phyloP scores from a whole-genome alignment of 2,888 invertebrate species.

The Pteria penguin region DNA sequence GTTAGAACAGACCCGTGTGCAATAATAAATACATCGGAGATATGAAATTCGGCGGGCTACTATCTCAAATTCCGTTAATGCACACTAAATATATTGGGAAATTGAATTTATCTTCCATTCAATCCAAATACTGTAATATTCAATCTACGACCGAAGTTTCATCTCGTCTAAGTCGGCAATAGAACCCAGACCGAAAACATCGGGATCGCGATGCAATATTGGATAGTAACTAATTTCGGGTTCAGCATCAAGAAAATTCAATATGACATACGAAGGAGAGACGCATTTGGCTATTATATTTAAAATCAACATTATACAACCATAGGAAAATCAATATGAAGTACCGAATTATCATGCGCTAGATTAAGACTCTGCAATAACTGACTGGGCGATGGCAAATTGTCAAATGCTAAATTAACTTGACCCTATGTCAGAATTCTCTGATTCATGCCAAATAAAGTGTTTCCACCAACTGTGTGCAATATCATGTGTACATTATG shows the following conservation, averaged over 20 bases:
- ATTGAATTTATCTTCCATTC: constrained; percentile 44
- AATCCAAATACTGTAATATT: constrained; percentile 45
- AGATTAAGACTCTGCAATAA: constrained; percentile 45
- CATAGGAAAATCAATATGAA: constrained; percentile 56
- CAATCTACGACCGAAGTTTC: constrained; percentile 27
- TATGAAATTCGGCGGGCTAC: constrained; percentile 6
- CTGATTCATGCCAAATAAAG: constrained; percentile 59
- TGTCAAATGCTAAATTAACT: constrained; percentile 63
- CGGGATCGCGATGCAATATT: constrained; percentile 23
- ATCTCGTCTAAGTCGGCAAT: not conserved
- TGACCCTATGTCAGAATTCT: constrained; percentile 55
- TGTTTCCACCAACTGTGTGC: constrained; percentile 24
- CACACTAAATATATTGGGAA: constrained; percentile 42
- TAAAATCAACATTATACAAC: constrained; percentile 64
- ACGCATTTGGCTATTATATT: constrained; percentile 59
- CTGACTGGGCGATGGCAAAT: constrained; percentile 55
- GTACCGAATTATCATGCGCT: constrained; percentile 44
- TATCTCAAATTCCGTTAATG: constrained; percentile 26
- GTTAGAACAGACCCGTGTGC: not conserved
- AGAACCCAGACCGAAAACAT: constrained; percentile 21
- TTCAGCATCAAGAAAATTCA: constrained; percentile 46
- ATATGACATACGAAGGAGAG: constrained; percentile 53
- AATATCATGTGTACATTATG: not conserved
- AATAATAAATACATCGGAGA: not conserved
- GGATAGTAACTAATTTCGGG: constrained; percentile 35